Evolutionary conservation across 1,140 invertebrate genomes (phyloP).

Genomic region (Acromyrmex heyeri): DNA sequence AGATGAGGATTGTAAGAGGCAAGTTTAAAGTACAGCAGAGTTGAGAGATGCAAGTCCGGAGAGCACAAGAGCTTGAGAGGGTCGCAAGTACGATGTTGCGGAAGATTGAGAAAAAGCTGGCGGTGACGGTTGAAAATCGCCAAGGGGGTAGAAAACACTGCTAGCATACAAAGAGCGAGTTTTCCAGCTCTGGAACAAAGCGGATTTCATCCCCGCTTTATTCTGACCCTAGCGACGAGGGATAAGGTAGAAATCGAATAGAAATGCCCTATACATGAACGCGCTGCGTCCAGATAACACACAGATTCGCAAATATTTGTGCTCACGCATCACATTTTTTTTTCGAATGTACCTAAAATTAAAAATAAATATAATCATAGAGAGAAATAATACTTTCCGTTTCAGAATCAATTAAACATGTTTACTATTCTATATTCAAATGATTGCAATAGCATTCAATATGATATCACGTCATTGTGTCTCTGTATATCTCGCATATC

Average conservation of each 20-base stretch:
- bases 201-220: neutral
- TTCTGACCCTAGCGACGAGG: neutral
- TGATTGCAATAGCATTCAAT: constrained; percentile 20
- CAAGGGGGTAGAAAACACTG: constrained; percentile 6
- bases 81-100: neutral
- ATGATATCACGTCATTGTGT: neutral
- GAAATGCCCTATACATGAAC: neutral
- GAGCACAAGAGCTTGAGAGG: neutral
- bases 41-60: constrained; percentile 6
- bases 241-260: neutral
- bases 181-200: constrained; percentile 27
- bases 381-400: neutral
- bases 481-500: neutral
- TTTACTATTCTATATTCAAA: constrained; percentile 6
- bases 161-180: constrained; percentile 33
- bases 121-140: constrained; percentile 47
- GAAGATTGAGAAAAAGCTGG: constrained; percentile 20
- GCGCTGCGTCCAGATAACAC: constrained; percentile 3
- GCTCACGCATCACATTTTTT: neutral
- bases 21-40: neutral
- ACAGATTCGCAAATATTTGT: neutral
- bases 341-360: neutral
- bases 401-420: neutral
- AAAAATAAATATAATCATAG: neutral
- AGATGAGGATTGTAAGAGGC: neutral